Base-by-base conservation (phyloP, 30 jellyfish, hydroid and myxozoan species). In the Turritopsis dohrnii region DNA sequence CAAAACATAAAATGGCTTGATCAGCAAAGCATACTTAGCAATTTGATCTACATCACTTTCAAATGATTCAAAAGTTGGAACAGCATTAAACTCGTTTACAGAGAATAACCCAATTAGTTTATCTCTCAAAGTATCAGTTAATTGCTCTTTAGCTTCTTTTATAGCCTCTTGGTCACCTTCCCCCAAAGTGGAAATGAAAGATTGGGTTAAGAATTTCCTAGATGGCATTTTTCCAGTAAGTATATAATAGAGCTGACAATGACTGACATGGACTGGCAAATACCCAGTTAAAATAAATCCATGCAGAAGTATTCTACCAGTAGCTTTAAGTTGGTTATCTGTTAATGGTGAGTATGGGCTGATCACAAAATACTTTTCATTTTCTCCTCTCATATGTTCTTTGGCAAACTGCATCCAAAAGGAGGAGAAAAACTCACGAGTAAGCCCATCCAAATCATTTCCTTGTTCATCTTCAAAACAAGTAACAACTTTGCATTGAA, bases 151-250 rank as follows among this genome's bases (percentile, higher is more conserved):
- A 16, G n/a, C 72, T n/a, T 16, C 19, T n/a, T 18, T 16, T 54
- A 54, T 54, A 16, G 18, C n/a, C n/a, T 54, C 19, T 54, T 54
- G 72, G n/a, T 54, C 72, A 54, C 72, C n/a, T 18, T 54, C 72
- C n/a, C 19, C n/a, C 18, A 54, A n/a, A 54, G 72, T 54, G n/a
- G 72, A 18, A 54, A 54, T 18, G n/a, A 54, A 54, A n/a, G 72
- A 54, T 16, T 18, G 18, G 18, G 18, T n/a, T 16, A 18, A 16
- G 18, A 54, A n/a, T 18, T 18, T 16, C 72, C 19, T 16, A n/a
- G 72, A 54, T 54, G 72, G 72, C 72, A 54, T 54, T 16, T n/a
- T 18, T 54, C 72, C 72, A 54, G 72, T 54, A n/a, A 54, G 72
- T 16, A 54, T 54, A 18, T 16, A n/a, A 54, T 16, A 54, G n/a